Conservation (phyloP, 2,113 vertebrate species). For the Arothron firmamentum region DNA sequence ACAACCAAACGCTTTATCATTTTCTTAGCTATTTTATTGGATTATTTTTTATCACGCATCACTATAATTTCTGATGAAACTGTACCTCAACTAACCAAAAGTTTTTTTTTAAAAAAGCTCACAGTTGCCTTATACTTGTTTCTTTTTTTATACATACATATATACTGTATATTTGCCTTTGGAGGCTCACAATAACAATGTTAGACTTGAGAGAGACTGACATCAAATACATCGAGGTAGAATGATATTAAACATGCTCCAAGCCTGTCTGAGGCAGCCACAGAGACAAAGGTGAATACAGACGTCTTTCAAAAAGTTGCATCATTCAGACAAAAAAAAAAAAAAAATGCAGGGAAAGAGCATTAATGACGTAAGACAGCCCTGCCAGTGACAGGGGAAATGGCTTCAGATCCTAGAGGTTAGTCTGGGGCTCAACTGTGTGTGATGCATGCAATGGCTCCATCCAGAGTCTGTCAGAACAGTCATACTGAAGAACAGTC, state of each 20-base stretch:
- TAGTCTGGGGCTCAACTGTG: slow-evolving; percentile 60
- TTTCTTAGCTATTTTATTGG: no score
- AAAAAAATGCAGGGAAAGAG: slow-evolving; percentile 12
- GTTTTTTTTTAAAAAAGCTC: no score
- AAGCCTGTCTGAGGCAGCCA: slow-evolving; percentile 35
- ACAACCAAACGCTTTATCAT: no score
- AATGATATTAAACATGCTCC: slow-evolving; percentile 42
- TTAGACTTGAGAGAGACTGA: background rate
- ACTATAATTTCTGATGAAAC: no score
- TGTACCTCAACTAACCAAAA: no score
- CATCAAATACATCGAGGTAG: slow-evolving; percentile 3
- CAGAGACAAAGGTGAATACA: slow-evolving; percentile 18
- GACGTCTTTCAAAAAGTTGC: slow-evolving; percentile 7
- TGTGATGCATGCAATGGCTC: slow-evolving; percentile 54
- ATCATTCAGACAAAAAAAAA: slow-evolving; percentile 3
- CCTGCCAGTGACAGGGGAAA: background rate
- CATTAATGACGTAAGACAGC: slow-evolving; percentile 27
- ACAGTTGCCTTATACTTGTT: no score
- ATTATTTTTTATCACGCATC: no score
- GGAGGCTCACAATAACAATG: slow-evolving; percentile 2
- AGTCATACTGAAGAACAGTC: slow-evolving; percentile 8
- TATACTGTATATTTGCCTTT: background rate
- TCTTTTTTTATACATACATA: no score
- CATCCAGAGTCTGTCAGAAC: slow-evolving; percentile 14
- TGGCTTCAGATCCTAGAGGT: slow-evolving; percentile 22